phyloP scores from a whole-genome alignment of 2,113 vertebrate genomes.

The Mesitornis unicolor region DNA sequence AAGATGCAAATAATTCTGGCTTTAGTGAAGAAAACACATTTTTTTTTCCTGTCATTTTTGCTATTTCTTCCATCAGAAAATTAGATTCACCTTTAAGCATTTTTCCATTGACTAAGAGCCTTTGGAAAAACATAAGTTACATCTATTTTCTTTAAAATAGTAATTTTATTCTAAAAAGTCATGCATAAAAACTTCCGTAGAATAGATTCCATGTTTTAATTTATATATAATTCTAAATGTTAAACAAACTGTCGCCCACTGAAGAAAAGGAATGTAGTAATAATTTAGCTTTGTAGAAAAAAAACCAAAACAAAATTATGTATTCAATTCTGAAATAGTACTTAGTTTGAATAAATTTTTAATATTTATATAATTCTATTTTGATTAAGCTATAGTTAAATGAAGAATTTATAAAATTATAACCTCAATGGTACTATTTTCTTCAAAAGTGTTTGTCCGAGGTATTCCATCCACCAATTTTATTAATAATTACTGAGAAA shows the following conservation, averaged over 20 bases:
- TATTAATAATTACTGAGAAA: not conserved
- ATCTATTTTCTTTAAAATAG: not conserved
- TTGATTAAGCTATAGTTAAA: not conserved
- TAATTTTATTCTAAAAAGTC: not conserved
- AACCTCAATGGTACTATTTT: not conserved
- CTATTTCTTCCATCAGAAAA: not conserved
- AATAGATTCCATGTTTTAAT: not conserved
- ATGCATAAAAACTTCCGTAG: not conserved
- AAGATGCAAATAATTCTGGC: not conserved
- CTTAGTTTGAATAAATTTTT: not conserved
- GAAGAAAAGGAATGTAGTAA: not conserved
- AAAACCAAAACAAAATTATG: not conserved
- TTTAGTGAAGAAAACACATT: not conserved
- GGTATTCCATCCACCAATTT: not conserved
- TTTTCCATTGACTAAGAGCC: not conserved
- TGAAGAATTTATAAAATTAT: not conserved
- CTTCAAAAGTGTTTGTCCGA: not conserved
- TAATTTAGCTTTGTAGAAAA: not conserved
- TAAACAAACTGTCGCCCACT: not conserved
- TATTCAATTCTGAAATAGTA: constrained; percentile 15
- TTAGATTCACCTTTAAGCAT: not conserved
- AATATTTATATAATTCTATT: not conserved
- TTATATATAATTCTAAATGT: not conserved
- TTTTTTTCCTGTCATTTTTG: not conserved
- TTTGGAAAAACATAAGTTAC: not conserved